Conservation (phyloP, 1,140 invertebrate genomes). For the Himalopsyche phryganea region DNA sequence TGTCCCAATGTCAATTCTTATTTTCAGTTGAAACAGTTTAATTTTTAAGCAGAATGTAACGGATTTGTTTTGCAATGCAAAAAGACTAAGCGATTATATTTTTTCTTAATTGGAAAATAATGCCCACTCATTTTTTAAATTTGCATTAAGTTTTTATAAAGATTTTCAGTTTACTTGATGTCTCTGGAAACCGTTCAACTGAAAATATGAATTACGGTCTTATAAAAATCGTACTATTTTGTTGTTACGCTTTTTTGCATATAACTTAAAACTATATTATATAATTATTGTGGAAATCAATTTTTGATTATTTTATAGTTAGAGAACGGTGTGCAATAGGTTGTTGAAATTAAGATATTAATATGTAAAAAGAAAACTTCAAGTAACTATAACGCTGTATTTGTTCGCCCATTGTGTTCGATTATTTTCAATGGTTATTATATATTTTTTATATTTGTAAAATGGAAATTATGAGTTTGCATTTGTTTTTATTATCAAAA, state of each 20-base stretch:
- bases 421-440: conserved; percentile 27
- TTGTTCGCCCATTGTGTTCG: conserved; percentile 34
- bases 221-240: not conserved
- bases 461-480: conserved; percentile 25
- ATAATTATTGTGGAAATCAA: no score
- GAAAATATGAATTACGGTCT: not conserved
- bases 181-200: no score
- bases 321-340: conserved; percentile 14
- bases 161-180: no score
- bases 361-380: conserved; percentile 5
- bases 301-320: conserved; percentile 1
- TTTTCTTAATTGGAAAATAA: no score
- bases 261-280: not conserved
- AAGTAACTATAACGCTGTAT: conserved; percentile 4
- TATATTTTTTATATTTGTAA: conserved; percentile 20
- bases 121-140: no score
- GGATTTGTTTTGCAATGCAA: no score
- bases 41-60: no score
- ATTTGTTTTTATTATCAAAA: conserved; percentile 28
- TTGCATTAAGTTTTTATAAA: no score
- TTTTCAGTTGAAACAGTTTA: not conserved
- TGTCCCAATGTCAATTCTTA: not conserved
- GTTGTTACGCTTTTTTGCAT: not conserved
- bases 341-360: conserved; percentile 4
- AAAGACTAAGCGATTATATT: no score